Evolutionary conservation across 1,140 invertebrate genomes (phyloP).

Genomic region (Drosophila tsacasi): DNA sequence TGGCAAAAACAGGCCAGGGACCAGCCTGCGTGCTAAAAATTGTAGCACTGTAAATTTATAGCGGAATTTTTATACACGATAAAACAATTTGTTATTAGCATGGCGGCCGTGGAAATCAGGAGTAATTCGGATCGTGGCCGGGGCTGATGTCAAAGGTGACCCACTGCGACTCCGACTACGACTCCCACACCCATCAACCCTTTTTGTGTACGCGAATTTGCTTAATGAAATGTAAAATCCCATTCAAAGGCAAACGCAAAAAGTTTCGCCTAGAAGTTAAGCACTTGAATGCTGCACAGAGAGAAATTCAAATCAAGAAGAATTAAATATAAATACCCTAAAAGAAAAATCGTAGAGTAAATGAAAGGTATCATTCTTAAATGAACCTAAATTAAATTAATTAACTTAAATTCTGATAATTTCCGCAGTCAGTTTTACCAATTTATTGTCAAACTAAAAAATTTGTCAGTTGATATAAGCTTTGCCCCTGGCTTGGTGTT

Average conservation of each 20-base stretch:
- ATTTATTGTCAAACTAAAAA: not conserved
- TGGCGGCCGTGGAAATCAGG: conserved; percentile 64
- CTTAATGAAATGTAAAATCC: conserved; percentile 79
- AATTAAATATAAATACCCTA: too few relatives aligned
- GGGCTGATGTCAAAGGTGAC: conserved; percentile 43
- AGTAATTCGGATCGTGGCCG: conserved; percentile 4
- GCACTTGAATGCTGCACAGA: conserved; percentile 4
- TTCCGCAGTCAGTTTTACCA: not conserved
- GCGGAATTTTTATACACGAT: conserved; percentile 81
- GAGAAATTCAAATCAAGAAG: not conserved
- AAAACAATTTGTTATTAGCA: conserved; percentile 83
- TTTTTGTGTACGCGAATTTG: conserved; percentile 65
- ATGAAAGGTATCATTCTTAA: too few relatives aligned
- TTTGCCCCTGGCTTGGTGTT: not conserved
- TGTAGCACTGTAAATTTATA: conserved; percentile 65
- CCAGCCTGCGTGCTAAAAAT: conserved; percentile 67
- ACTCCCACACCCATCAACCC: conserved; percentile 27
- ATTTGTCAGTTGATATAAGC: not conserved
- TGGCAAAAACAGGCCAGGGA: conserved; percentile 34
- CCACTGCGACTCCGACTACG: not conserved
- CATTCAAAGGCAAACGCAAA: conserved; percentile 56
- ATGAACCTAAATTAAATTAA: too few relatives aligned
- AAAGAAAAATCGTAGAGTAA: too few relatives aligned
- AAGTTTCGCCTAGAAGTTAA: conserved; percentile 21
- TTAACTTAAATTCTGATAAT: not conserved